Base-by-base conservation (phyloP, 1,140 invertebrate genomes). In the Drosophila obscura region DNA sequence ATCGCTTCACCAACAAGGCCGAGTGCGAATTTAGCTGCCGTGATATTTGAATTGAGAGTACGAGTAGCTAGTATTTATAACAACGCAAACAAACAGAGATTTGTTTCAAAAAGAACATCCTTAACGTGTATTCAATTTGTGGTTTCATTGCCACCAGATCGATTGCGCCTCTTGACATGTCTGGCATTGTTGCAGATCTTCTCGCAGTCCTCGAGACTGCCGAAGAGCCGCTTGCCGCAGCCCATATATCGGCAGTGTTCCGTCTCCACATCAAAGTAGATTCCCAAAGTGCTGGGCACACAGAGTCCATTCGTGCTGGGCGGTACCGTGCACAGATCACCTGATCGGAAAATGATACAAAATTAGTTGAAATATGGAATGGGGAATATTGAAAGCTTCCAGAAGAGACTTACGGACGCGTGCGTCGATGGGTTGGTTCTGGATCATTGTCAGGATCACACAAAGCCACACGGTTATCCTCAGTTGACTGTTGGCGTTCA, bases 11-110 rank as follows among this genome's bases (percentile, higher is more conserved):
- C 19, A 93, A 93, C 15, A 93, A 95, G 81, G 91, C 94, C 48
- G 95, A 95, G 44, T 97, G 96, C 91, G 95, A 97, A 82, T 93
- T 94, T 26, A 93, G 94, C 65, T 99, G 98, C 91, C 96, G 74
- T 44, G 84, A 81, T 78, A 46, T 89, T 64, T 89, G 48, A 66
- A 16, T 5, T 31, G 3, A 9, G 31, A 9, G 2, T 31, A 22
- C 44, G 26, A 8, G n/a, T 26, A 15, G 24, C 5, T 2, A 48
- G 35, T 19, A 61, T 49, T n/a, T 62, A 68, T 44, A 74, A 77
- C 39, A 66, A 69, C 6, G 28, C 28, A 48, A 57, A 55, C 51
- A 67, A 44, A 45, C 35, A 31, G 15, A 46, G 19, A 44, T 57
- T 51, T 46, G 28, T 41, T 43, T 72, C 11, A 67, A n/a, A 46